phyloP scores from a whole-genome alignment of 37 sponge, comb jelly and placozoan genomes.

The Axinella damicornis region DNA sequence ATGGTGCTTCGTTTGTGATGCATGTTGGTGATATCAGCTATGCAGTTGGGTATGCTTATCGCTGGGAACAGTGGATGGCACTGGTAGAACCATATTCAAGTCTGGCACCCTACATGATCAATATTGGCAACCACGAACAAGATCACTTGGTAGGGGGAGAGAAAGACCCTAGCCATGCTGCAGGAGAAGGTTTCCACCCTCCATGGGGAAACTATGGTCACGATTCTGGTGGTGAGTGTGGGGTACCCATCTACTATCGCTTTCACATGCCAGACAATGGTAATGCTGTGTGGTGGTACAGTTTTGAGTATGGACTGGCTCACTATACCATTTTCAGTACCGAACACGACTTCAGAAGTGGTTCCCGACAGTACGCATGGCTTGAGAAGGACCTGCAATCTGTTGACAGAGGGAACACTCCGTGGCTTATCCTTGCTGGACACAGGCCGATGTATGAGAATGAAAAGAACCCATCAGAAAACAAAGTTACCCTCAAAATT shows the following conservation, averaged over 20 bases:
- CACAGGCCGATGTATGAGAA: conserved; percentile 79
- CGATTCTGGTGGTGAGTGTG: conserved; percentile 83
- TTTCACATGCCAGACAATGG: conserved; percentile 81
- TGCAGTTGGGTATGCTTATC: conserved; percentile 49
- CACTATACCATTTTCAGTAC: conserved; percentile 66
- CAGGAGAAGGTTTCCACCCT: conserved; percentile 64
- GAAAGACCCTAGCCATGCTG: conserved; percentile 56
- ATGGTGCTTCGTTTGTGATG: conserved; percentile 31
- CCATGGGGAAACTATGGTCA: conserved; percentile 71
- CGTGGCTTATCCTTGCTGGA: conserved; percentile 71
- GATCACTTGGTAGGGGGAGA: conserved; percentile 23
- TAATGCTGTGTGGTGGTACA: conserved; percentile 81
- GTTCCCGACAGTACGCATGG: conserved; percentile 71
- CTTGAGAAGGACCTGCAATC: conserved; percentile 65
- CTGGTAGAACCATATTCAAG: conserved; percentile 48
- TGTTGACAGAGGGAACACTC: conserved; percentile 64
- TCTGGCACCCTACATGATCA: conserved; percentile 48
- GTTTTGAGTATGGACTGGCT: conserved; percentile 73
- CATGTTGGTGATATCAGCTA: conserved; percentile 72
- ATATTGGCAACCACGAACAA: conserved; percentile 59
- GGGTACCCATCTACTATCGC: conserved; percentile 64
- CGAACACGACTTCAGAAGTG: conserved; percentile 74
- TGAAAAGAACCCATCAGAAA: conserved; percentile 35
- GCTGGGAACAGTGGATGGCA: conserved; percentile 66
- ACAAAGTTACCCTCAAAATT: conserved; percentile 40